These are phyloP conservation scores for Scaptodrosophila lebanonensis DNA, from an alignment of 1,140 invertebrate species.

Conservation along the genomic window DNA sequence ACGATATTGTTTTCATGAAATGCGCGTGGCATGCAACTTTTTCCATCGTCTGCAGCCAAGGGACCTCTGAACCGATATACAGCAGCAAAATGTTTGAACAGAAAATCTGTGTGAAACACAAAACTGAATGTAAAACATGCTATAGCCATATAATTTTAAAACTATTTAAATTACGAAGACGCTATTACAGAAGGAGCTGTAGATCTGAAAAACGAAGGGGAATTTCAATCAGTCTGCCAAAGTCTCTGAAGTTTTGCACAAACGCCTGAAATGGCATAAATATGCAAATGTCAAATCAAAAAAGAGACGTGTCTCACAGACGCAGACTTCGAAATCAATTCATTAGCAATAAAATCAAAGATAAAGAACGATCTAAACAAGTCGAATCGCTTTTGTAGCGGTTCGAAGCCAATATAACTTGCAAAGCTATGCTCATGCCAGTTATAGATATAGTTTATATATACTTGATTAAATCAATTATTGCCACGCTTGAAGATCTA, in stretches of 20 bases:
- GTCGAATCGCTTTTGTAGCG: too few relatives aligned
- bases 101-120: constrained; percentile 59
- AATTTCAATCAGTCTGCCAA: background rate
- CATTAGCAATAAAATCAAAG: too few relatives aligned
- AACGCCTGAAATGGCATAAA: constrained; percentile 37
- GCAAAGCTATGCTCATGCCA: too few relatives aligned
- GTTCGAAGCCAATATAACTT: too few relatives aligned
- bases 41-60: constrained; percentile 69
- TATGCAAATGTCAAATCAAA: constrained; percentile 43
- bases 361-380: too few relatives aligned
- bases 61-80: constrained; percentile 44
- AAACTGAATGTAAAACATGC: constrained; percentile 44
- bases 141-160: constrained; percentile 34
- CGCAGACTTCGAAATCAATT: constrained; percentile 38
- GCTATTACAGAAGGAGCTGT: too few relatives aligned
- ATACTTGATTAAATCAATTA: too few relatives aligned
- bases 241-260: too few relatives aligned
- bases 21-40: too few relatives aligned
- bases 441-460: too few relatives aligned
- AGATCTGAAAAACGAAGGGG: too few relatives aligned
- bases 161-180: constrained; percentile 57
- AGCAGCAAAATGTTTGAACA: constrained; percentile 38
- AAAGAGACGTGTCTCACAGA: constrained; percentile 12
- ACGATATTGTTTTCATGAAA: constrained; percentile 74
- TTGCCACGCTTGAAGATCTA: too few relatives aligned